These are phyloP conservation scores for Caprella mutica DNA, from an alignment of 2,888 invertebrate species.

Conservation along the genomic window DNA sequence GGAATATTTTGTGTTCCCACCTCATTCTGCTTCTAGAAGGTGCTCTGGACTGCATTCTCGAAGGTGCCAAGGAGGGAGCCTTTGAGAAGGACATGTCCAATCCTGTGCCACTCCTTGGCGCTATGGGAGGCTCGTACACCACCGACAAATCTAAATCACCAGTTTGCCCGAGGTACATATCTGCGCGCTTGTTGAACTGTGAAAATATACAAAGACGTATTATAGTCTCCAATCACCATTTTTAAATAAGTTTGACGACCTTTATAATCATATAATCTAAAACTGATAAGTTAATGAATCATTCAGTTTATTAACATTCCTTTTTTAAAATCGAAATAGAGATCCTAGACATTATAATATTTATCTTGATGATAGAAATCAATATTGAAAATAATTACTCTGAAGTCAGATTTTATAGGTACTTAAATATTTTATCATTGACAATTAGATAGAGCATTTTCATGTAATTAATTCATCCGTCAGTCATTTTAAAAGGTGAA, in stretches of 20 bases:
- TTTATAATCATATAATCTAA: too few species aligned
- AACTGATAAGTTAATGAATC: neutral
- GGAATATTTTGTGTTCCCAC: neutral
- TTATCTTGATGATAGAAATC: neutral
- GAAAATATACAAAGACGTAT: too few species aligned
- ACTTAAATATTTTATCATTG: too few species aligned
- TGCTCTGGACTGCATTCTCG: neutral
- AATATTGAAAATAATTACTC: too few species aligned
- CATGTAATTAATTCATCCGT: too few species aligned
- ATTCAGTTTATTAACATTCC: neutral
- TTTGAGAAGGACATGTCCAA: constrained; percentile 33
- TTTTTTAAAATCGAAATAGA: neutral
- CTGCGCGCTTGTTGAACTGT: constrained; percentile 42
- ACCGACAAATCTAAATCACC: constrained; percentile 61
- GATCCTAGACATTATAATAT: neutral
- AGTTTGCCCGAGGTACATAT: constrained; percentile 45
- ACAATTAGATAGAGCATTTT: too few species aligned
- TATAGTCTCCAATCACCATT: too few species aligned
- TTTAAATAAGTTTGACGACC: too few species aligned
- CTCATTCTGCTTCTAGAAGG: constrained; percentile 9
- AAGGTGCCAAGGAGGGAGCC: constrained; percentile 10
- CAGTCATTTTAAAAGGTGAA: too few species aligned
- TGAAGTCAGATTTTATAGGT: too few species aligned
- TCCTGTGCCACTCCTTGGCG: constrained; percentile 59
- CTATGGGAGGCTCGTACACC: constrained; percentile 61